A percentile compares a stretch with the other conserved stretches of the same genome.
phyloP scores from a whole-genome alignment of 2,113 vertebrate species.

The Epinephelus cyanopodus region DNA sequence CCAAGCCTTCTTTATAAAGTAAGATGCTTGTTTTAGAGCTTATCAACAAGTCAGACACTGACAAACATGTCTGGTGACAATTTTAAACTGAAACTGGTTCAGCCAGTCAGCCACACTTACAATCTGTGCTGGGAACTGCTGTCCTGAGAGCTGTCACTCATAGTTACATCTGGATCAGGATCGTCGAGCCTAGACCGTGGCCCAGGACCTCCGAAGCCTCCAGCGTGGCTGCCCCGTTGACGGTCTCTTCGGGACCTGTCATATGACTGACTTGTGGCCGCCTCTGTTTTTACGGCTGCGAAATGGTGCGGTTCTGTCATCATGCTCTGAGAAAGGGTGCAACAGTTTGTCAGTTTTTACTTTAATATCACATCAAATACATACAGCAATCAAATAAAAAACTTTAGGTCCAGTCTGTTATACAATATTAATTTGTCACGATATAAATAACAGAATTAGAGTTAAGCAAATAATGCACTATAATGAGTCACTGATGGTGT shows the following conservation, averaged over 20 bases:
- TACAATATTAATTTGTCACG: not conserved
- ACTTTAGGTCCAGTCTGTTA: not conserved
- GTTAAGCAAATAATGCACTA: not conserved
- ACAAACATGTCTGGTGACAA: not conserved
- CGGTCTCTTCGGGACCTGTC: conserved; percentile 83
- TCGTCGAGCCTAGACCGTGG: conserved; percentile 81
- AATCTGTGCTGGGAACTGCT: conserved; percentile 82
- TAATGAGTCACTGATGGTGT: not conserved
- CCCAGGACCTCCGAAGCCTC: conserved; percentile 67
- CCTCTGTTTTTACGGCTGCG: conserved; percentile 86
- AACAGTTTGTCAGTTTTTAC: not conserved
- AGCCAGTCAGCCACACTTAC: conserved; percentile 77
- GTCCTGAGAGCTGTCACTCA: conserved; percentile 87
- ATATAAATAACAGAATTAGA: not conserved
- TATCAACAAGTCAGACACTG: not conserved
- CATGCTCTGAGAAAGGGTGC: conserved; percentile 83
- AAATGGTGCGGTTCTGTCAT: conserved; percentile 85
- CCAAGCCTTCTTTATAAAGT: not conserved
- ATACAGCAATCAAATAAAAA: not conserved
- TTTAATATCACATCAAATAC: not conserved
- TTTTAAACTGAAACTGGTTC: not conserved
- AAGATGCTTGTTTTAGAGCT: not conserved
- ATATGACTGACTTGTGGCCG: conserved; percentile 82
- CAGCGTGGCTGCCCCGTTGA: conserved; percentile 66
- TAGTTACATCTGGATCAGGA: conserved; percentile 85